These are phyloP conservation scores for Mesorhabditis spiculigera DNA, from an alignment of 2,888 invertebrate genomes.

Conservation along the genomic window DNA sequence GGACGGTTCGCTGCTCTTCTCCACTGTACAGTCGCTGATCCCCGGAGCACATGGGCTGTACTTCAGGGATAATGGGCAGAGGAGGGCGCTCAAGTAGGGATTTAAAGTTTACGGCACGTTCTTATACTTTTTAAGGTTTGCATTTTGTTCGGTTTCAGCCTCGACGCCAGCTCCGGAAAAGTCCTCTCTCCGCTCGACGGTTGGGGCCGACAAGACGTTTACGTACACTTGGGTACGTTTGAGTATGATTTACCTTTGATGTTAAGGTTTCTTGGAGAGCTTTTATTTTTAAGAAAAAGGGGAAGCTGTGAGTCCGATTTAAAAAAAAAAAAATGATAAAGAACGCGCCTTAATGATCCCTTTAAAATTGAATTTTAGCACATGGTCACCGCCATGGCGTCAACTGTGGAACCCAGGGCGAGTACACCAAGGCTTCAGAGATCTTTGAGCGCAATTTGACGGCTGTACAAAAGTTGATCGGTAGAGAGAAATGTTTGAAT, in stretches of 20 bases:
- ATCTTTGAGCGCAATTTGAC: slow-evolving; percentile 36
- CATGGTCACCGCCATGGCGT: slow-evolving; percentile 32
- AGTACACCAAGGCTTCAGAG: slow-evolving; percentile 36
- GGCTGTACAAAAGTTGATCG: slow-evolving; percentile 38
- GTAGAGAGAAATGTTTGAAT: slow-evolving; percentile 13
- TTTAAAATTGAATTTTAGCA: slow-evolving; percentile 20
- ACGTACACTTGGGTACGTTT: slow-evolving; percentile 33
- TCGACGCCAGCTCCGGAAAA: slow-evolving; percentile 37
- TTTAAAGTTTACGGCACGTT: neutral
- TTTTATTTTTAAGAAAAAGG: neutral
- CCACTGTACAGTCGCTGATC: slow-evolving; percentile 43
- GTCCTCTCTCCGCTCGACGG: slow-evolving; percentile 34
- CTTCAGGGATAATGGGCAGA: slow-evolving; percentile 38
- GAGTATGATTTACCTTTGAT: no score
- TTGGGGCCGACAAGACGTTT: slow-evolving; percentile 37
- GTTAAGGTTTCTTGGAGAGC: neutral
- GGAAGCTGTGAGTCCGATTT: no score
- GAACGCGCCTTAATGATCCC: slow-evolving; percentile 9
- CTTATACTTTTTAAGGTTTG: neutral
- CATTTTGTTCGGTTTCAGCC: slow-evolving; percentile 22
- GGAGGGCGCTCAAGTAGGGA: slow-evolving; percentile 38
- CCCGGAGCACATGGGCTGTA: slow-evolving; percentile 49
- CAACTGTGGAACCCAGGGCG: slow-evolving; percentile 27
- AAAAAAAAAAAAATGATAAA: neutral
- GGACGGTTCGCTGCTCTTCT: slow-evolving; percentile 35